Conservation (phyloP, 2,888 invertebrate genomes). For the Metacarcinus magister region DNA sequence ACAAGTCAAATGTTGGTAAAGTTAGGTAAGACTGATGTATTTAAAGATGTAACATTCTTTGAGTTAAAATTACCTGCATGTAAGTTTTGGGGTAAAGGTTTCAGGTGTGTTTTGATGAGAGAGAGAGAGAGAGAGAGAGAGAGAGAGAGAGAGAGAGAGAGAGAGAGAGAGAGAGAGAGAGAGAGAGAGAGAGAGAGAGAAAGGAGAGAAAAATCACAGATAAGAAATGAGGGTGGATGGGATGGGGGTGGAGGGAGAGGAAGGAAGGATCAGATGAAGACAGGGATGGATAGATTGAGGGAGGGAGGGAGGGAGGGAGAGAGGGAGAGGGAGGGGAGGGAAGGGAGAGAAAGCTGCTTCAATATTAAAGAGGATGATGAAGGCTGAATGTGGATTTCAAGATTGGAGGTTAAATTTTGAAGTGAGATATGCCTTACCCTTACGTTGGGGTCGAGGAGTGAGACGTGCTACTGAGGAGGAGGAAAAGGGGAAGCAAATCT, state of each 20-base stretch:
- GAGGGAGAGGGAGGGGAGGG: neutral
- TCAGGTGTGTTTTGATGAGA: too few relatives aligned
- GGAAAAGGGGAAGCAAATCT: too few relatives aligned
- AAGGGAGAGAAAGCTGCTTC: neutral
- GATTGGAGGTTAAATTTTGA: neutral
- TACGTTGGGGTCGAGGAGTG: too few relatives aligned
- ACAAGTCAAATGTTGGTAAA: too few relatives aligned
- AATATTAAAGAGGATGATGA: neutral
- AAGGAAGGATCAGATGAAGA: neutral
- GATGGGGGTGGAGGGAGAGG: too few relatives aligned
- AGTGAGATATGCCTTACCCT: neutral
- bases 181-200: neutral
- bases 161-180: neutral
- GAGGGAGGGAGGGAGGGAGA: slow-evolving; percentile 47
- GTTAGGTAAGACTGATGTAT: too few relatives aligned
- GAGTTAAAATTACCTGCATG: too few relatives aligned
- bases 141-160: neutral
- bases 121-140: neutral
- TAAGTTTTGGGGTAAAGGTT: too few relatives aligned
- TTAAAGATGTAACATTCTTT: too few relatives aligned
- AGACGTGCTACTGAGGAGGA: too few relatives aligned
- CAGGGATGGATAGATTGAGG: slow-evolving; percentile 28
- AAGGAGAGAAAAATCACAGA: too few relatives aligned
- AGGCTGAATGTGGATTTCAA: neutral
- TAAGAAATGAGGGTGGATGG: too few relatives aligned